Conservation (phyloP, 23 tunicate genomes). For the Halocynthia aurantium region DNA sequence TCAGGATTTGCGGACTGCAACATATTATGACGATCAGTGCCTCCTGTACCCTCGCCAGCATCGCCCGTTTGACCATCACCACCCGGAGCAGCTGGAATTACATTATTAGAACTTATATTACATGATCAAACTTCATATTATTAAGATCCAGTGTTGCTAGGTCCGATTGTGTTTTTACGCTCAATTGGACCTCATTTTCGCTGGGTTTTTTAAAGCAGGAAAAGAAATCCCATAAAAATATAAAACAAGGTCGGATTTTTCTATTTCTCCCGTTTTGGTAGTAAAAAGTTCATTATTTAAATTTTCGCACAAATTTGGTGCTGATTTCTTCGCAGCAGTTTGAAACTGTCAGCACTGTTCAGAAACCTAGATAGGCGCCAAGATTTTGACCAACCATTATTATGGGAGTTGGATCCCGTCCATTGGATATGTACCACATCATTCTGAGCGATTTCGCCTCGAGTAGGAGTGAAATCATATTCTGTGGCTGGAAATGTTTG, state of each 20-base stretch:
- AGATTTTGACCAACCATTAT: slow-evolving; percentile 51
- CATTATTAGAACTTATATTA: background rate
- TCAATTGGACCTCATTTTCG: too few species aligned
- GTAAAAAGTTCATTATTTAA: too few species aligned
- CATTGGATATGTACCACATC: slow-evolving; percentile 93
- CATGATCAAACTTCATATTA: background rate
- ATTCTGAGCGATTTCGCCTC: slow-evolving; percentile 5
- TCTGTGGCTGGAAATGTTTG: slow-evolving; percentile 86
- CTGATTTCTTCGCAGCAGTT: too few species aligned
- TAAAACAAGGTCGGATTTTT: too few species aligned
- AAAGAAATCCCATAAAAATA: too few species aligned
- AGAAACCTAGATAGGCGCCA: too few species aligned
- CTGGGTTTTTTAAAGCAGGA: too few species aligned
- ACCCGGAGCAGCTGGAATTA: slow-evolving; percentile 63
- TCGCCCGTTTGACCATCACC: slow-evolving; percentile 94
- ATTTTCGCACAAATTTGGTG: too few species aligned
- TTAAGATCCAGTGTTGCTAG: too few species aligned
- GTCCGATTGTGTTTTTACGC: too few species aligned
- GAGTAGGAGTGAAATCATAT: slow-evolving; percentile 83
- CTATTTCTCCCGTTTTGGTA: too few species aligned
- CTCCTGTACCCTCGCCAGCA: slow-evolving; percentile 88
- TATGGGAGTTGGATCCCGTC: slow-evolving; percentile 94
- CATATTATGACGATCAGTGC: slow-evolving; percentile 81
- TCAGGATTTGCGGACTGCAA: slow-evolving; percentile 40
- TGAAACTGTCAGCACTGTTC: too few species aligned